Conservation (phyloP, 2,888 invertebrate genomes). For the Hypolimnas misippus region DNA sequence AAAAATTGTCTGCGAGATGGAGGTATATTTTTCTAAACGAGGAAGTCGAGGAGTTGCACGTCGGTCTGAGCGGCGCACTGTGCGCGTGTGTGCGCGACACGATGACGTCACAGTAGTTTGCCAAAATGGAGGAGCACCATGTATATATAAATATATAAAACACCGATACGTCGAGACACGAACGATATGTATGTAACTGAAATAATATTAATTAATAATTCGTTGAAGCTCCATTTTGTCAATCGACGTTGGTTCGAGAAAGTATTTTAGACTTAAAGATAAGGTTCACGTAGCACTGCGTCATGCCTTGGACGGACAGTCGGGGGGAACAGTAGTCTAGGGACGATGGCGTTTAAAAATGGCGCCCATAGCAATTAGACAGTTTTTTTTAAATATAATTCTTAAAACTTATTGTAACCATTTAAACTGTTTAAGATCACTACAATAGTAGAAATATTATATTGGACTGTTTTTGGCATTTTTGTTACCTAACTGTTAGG, state of each 20-base stretch:
- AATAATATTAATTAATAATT: neutral
- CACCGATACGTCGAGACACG: neutral
- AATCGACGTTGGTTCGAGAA: neutral
- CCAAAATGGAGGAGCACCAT: conserved; percentile 6
- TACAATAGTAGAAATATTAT: no score
- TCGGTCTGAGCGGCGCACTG: no score
- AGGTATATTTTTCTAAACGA: conserved; percentile 3
- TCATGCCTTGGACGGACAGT: no score
- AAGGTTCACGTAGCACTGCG: neutral
- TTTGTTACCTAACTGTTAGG: no score
- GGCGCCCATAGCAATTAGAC: no score
- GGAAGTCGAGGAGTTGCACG: neutral
- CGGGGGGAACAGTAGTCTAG: no score
- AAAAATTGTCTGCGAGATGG: neutral
- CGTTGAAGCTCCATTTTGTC: conserved; percentile 6
- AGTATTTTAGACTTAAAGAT: neutral
- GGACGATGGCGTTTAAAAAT: no score
- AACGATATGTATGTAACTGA: conserved; percentile 7
- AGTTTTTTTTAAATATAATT: no score
- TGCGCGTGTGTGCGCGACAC: conserved; percentile 1
- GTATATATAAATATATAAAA: conserved; percentile 12
- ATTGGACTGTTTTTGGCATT: no score
- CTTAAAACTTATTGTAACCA: no score
- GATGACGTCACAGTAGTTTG: conserved; percentile 5
- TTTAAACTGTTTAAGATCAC: no score